Evolutionary conservation across 2,797 vertebrate genomes (phyloP).

Genomic region (Botia almorhae): DNA sequence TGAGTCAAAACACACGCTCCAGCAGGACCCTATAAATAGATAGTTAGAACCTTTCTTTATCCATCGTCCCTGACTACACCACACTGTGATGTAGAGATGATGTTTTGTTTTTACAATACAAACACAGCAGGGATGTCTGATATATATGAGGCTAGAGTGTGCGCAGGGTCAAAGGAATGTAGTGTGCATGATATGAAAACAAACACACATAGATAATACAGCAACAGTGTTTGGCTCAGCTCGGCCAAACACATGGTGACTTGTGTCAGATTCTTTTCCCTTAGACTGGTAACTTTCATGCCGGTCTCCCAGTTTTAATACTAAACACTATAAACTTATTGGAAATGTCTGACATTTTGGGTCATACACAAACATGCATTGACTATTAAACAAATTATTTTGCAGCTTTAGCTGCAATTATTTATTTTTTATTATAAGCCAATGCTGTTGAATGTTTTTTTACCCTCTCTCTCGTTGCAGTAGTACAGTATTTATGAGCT

Average conservation of each 20-base stretch:
- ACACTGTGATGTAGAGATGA: constrained; percentile 4
- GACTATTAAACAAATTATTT: not conserved
- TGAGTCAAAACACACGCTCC: not conserved
- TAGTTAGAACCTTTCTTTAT: not conserved
- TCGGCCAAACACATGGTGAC: not conserved
- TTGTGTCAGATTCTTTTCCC: not conserved
- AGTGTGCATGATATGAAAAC: constrained; percentile 4
- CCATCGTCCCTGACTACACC: not conserved
- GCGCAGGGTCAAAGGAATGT: constrained; percentile 14
- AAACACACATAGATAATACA: not conserved
- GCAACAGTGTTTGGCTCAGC: not conserved
- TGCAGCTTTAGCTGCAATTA: too few relatives aligned
- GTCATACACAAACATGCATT: too few relatives aligned
- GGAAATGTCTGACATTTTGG: too few relatives aligned
- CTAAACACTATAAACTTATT: too few relatives aligned
- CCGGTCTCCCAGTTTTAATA: too few relatives aligned
- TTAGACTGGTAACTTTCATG: too few relatives aligned
- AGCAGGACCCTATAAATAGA: constrained; percentile 9
- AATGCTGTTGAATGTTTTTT: too few relatives aligned
- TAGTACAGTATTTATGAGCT: too few relatives aligned
- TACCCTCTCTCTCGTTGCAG: too few relatives aligned
- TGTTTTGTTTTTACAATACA: constrained; percentile 6
- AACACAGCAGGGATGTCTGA: constrained; percentile 1
- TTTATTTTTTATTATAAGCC: too few relatives aligned
- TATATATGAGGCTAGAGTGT: constrained; percentile 15